Conservation (phyloP, 64 coral and sea anemone genomes). For the Hydrozoanthus tunicans region DNA sequence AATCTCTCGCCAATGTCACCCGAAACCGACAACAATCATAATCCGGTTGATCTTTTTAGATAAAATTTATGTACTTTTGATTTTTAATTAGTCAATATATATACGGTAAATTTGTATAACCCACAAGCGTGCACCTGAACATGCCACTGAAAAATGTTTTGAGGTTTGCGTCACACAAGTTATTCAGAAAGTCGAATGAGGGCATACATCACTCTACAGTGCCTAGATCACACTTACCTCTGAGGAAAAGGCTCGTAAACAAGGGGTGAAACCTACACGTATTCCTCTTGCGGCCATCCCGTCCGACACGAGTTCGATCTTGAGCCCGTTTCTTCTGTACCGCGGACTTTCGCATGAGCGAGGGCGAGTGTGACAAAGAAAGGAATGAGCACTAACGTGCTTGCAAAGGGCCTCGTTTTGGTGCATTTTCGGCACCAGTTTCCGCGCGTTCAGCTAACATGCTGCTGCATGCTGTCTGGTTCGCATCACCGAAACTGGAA, state of each 20-base stretch:
- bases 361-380: background rate
- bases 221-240: background rate
- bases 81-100: background rate
- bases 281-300: background rate
- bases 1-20: too few species aligned
- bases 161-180: background rate
- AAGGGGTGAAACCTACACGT: background rate
- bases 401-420: too few species aligned
- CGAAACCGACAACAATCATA: too few species aligned
- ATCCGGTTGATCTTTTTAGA: too few species aligned
- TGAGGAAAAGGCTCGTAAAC: constrained; percentile 6
- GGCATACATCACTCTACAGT: background rate
- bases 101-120: too few species aligned
- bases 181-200: background rate
- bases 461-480: too few species aligned
- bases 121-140: constrained; percentile 10
- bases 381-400: too few species aligned
- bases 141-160: background rate
- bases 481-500: too few species aligned
- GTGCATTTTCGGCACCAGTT: background rate
- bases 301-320: background rate
- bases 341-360: background rate
- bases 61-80: background rate
- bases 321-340: constrained; percentile 13
- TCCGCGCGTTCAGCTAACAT: too few species aligned